These are phyloP conservation scores for Conops quadrifasciatus DNA, from an alignment of 2,888 invertebrate species.

Conservation along the genomic window DNA sequence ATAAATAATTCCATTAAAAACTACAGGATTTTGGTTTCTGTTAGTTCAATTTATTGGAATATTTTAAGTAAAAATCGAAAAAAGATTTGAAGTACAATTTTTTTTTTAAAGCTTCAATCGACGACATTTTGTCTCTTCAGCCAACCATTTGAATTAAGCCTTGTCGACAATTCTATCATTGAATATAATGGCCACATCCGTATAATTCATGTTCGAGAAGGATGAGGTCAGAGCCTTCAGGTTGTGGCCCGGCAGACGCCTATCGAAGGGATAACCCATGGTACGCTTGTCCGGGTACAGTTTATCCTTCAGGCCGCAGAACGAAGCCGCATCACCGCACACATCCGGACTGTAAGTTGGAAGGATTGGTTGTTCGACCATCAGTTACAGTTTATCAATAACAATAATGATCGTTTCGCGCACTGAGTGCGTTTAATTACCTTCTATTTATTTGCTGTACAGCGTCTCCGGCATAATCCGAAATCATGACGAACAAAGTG, in stretches of 20 bases:
- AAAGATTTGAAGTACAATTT: too few species aligned
- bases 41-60: too few species aligned
- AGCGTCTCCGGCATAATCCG: slow-evolving; percentile 73
- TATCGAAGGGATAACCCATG: slow-evolving; percentile 73
- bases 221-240: slow-evolving; percentile 74
- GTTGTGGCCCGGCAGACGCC: slow-evolving; percentile 59
- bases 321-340: slow-evolving; percentile 74
- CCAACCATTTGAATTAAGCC: background rate
- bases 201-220: slow-evolving; percentile 74
- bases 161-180: slow-evolving; percentile 50
- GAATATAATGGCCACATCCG: slow-evolving; percentile 72
- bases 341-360: slow-evolving; percentile 49
- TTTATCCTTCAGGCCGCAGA: slow-evolving; percentile 75
- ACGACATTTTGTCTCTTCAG: too few species aligned
- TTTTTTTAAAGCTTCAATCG: too few species aligned
- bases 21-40: too few species aligned
- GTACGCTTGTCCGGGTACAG: slow-evolving; percentile 73
- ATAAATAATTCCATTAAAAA: too few species aligned
- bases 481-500: slow-evolving; percentile 80
- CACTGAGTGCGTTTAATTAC: slow-evolving; percentile 57
- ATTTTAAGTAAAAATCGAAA: too few species aligned
- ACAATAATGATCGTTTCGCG: too few species aligned
- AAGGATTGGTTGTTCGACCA: too few species aligned
- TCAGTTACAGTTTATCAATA: too few species aligned
- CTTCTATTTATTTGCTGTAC: slow-evolving; percentile 51